Evolutionary conservation across 2,888 invertebrate genomes (phyloP), one percentile per base, ranked within the genome.

Genomic region (Antitype chi): DNA sequence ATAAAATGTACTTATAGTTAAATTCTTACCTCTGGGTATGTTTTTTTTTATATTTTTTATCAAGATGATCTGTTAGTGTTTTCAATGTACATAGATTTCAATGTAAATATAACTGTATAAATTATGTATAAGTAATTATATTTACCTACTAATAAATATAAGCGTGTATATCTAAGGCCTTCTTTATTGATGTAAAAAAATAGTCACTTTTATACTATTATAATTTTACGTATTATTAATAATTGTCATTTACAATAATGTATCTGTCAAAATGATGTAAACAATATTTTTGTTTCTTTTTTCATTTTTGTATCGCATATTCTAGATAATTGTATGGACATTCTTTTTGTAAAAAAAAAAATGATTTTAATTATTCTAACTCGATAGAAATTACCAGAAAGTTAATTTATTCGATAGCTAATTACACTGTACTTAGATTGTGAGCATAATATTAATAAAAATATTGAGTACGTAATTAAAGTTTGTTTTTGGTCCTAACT

Each of bases 381-480:
- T 93, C 89, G 79, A 92, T 94, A 93, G 91, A 92, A 89, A 93
- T 92, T 93, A 93, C 91, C 93, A 93, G 91, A 83, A 91, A 90
- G 90, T 94, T 95, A 93, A 95, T 95, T 96, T 95, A 95, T 96
- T 95, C 90, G 88, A 92, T 96, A 95, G 94, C 88, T 92, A 93
- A 92, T 92, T 92, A 94, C 94, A 95, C 92, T 95, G 93, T 95
- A 95, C 91, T 94, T 96, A 96, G 96, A 95, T 94, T 95, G 95
- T 95, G 95, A 94, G 94, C 93, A 95, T 95, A 93, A 80, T 93
- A 93, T 90, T 91, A 94, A 94, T 93, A 94, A 95, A 94, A 94
- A 93, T 92, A 94, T 92, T 93, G 91, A 95, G 92, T 93, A 95
- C 91, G 89, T 92, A 92, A 92, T 85, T 84, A 81, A 82, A 72